phyloP scores from a whole-genome alignment of 2,797 vertebrate species.

The Typhlichthys subterraneus region DNA sequence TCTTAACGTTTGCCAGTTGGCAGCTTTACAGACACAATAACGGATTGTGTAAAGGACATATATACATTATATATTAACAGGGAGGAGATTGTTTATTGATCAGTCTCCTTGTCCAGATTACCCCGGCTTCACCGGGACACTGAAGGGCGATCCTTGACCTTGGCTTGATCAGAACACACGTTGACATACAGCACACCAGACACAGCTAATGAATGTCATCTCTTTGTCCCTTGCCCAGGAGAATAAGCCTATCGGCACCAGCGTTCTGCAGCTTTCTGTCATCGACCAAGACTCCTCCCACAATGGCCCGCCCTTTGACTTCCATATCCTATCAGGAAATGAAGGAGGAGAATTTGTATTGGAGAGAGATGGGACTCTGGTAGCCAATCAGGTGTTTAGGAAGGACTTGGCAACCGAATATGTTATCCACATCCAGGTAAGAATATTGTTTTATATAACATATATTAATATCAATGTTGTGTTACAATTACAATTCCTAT shows the following conservation, averaged over 20 bases:
- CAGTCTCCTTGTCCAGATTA: too few species aligned
- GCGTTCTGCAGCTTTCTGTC: conserved; percentile 91
- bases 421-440: conserved; percentile 89
- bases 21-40: too few species aligned
- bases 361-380: conserved; percentile 86
- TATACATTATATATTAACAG: too few species aligned
- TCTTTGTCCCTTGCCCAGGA: conserved; percentile 74
- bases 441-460: not conserved
- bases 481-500: too few species aligned
- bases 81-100: too few species aligned
- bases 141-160: too few species aligned
- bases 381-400: conserved; percentile 88
- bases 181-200: not conserved
- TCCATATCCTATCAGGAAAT: conserved; percentile 89
- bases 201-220: not conserved
- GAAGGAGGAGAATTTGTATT: conserved; percentile 88
- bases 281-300: conserved; percentile 93
- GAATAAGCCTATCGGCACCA: conserved; percentile 94
- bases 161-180: not conserved
- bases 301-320: conserved; percentile 93
- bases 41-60: too few species aligned
- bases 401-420: conserved; percentile 86
- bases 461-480: not conserved
- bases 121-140: too few species aligned
- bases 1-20: too few species aligned